These are phyloP conservation scores for Cosmopolites sordidus DNA, from an alignment of 2,888 invertebrate species.

Conservation along the genomic window DNA sequence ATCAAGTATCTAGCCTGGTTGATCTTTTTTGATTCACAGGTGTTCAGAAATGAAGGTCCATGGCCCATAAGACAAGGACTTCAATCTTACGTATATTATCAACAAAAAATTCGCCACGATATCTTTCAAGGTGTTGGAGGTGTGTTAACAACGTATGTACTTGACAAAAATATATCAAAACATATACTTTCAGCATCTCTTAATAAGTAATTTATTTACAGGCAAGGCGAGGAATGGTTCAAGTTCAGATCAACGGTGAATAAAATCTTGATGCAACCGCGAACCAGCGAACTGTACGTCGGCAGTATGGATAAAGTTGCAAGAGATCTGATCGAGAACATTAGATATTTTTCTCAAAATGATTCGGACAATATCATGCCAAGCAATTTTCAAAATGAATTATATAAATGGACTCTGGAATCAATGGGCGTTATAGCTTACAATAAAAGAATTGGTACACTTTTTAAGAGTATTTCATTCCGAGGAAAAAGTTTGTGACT, in stretches of 20 bases:
- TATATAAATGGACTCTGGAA: conserved; percentile 63
- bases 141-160: conserved; percentile 36
- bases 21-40: conserved; percentile 25
- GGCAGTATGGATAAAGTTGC: conserved; percentile 38
- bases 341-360: conserved; percentile 25
- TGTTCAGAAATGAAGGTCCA: conserved; percentile 49
- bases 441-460: conserved; percentile 41
- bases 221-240: conserved; percentile 57
- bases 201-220: conserved; percentile 18
- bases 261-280: conserved; percentile 54
- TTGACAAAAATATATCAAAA: conserved; percentile 42
- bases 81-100: conserved; percentile 45
- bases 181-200: conserved; percentile 41
- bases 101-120: conserved; percentile 43
- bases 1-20: no score
- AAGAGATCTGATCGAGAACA: conserved; percentile 34
- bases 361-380: conserved; percentile 35
- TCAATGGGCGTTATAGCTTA: conserved; percentile 49
- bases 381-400: conserved; percentile 51
- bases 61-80: conserved; percentile 48
- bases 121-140: conserved; percentile 39
- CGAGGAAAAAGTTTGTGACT: no score
- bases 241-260: conserved; percentile 52
- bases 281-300: conserved; percentile 38
- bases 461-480: no score